phyloP scores from a whole-genome alignment of 2,888 invertebrate species.

The Brachyptera risi region DNA sequence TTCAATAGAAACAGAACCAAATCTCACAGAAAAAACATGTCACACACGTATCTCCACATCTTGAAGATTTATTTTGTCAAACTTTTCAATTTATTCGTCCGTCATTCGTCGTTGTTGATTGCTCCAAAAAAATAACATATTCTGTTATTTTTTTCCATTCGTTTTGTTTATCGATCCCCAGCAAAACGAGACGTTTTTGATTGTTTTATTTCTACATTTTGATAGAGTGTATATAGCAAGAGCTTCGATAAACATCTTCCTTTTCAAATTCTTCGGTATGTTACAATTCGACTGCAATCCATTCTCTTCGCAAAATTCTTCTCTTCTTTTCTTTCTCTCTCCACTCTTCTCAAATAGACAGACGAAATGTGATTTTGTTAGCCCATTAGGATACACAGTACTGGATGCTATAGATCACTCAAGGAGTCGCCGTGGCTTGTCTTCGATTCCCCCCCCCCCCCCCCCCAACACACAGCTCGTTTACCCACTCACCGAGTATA shows the following conservation, averaged over 20 bases:
- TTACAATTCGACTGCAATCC: slow-evolving; percentile 29
- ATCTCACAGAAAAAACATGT: too few relatives aligned
- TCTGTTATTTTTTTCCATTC: too few relatives aligned
- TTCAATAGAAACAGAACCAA: too few relatives aligned
- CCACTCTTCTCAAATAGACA: slow-evolving; percentile 14
- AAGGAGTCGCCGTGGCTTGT: slow-evolving; percentile 11
- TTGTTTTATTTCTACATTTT: too few relatives aligned
- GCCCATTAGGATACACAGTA: slow-evolving; percentile 30
- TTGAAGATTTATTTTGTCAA: too few relatives aligned
- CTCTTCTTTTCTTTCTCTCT: background rate
- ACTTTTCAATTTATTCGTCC: too few relatives aligned
- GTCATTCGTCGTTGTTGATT: too few relatives aligned
- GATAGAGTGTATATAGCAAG: too few relatives aligned
- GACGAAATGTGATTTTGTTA: slow-evolving; percentile 28
- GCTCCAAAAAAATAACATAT: too few relatives aligned
- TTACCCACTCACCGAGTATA: slow-evolving; percentile 4
- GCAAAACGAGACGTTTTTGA: too few relatives aligned
- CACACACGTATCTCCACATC: too few relatives aligned
- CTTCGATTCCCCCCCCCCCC: slow-evolving; percentile 31
- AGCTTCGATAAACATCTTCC: slow-evolving; percentile 31
- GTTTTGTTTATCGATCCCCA: too few relatives aligned
- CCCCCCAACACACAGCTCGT: slow-evolving; percentile 15
- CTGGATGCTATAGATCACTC: slow-evolving; percentile 27
- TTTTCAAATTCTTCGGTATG: slow-evolving; percentile 23
- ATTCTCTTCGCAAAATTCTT: slow-evolving; percentile 31